Base-by-base conservation (phyloP, 2,113 vertebrate genomes). In the Eurypyga helias region DNA sequence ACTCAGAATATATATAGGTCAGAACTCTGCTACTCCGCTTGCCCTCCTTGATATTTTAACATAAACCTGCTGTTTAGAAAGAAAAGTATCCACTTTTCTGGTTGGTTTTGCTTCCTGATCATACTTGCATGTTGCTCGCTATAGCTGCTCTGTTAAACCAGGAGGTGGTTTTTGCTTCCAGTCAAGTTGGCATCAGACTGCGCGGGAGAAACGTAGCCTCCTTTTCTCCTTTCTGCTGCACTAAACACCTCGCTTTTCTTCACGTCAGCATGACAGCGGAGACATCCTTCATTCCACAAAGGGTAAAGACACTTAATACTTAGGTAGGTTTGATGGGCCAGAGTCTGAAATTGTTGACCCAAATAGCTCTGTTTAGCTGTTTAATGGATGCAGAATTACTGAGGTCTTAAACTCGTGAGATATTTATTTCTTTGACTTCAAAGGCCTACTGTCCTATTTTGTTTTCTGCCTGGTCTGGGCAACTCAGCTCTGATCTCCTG, bases 391-490 rank as follows among this genome's bases (percentile, higher is more conserved):
- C 19, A 87, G n/a, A 82, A 73, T 6, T 51, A 52, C 20, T 31
- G 36, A 61, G 11, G 16, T 82, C 48, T 85, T 83, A 46, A 88
- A 51, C 16, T 17, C 20, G 3, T 33, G 9, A 67, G 43, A 14
- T 49, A 78, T 46, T 72, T 92, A 36, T 13, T 86, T 76, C 45
- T 72, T 70, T 77, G 26, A 88, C 45, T 79, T 90, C 49, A 88
- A 65, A 86, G 41, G 28, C 41, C 9, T 72, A 5, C 58, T 61
- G 17, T 67, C 58, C n/a, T 21, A 3, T 41, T 83, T 52, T 80
- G 62, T 16, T 7, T 25, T 96, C 80, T 80, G 45, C 24, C 29
- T 89, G 36, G 23, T 70, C 31, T 66, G 10, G 77, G 49, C 45
- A 86, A 72, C 45, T n/a, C 20, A 13, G n/a, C 21, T 90, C 12